phyloP scores from a whole-genome alignment of 2,113 vertebrate genomes.

The Aramus guarauna region DNA sequence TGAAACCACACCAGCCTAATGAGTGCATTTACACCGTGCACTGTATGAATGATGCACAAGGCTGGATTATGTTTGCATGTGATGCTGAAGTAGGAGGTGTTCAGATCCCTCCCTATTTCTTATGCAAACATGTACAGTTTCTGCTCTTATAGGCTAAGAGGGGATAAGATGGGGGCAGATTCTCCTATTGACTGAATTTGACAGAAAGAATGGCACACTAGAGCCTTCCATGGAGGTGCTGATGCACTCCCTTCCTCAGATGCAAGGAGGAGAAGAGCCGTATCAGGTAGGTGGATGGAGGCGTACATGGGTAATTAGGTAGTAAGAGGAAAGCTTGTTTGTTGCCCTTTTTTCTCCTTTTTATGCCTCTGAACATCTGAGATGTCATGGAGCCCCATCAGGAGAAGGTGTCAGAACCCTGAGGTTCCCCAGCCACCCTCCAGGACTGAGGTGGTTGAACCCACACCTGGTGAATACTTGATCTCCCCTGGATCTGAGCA shows the following conservation, averaged over 20 bases:
- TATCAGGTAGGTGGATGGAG: neutral
- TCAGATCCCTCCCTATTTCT: neutral
- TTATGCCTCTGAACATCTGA: neutral
- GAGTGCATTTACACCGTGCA: neutral
- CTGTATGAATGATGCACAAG: neutral
- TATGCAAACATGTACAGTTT: neutral
- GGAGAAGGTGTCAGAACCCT: neutral
- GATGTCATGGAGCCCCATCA: neutral
- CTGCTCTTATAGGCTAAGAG: neutral
- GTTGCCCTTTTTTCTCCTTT: neutral
- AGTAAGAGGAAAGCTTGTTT: neutral
- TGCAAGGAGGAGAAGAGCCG: neutral
- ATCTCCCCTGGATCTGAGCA: neutral
- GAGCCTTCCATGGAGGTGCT: neutral
- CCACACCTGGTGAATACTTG: neutral
- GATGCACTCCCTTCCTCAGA: neutral
- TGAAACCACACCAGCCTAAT: neutral
- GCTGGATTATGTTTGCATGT: neutral
- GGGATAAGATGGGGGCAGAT: neutral
- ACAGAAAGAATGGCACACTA: neutral
- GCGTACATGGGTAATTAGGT: fast-evolving
- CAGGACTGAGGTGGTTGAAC: neutral
- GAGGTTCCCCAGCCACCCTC: neutral
- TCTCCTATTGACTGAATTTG: neutral
- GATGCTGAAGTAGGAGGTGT: neutral